Evolutionary conservation across 2,113 vertebrate genomes (phyloP).

Genomic region (Mustelus asterias): DNA sequence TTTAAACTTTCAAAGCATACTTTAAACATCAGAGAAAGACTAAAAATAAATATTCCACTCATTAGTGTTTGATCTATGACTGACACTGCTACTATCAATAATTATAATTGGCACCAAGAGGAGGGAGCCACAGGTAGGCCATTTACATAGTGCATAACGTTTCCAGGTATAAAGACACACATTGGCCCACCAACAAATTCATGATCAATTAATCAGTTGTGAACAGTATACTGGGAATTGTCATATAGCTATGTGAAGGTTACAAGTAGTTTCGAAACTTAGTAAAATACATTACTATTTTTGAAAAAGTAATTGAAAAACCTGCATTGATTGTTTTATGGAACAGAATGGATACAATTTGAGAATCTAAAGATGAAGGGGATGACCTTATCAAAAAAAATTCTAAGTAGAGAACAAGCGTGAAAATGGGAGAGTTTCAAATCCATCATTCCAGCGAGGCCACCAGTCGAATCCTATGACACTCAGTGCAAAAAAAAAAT

Average conservation of each 20-base stretch:
- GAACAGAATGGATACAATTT: background rate
- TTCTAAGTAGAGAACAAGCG: too few relatives aligned
- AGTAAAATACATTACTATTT: background rate
- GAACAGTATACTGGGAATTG: background rate
- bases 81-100: background rate
- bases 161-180: background rate
- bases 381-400: too few relatives aligned
- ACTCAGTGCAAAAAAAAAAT: too few relatives aligned
- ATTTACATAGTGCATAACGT: background rate
- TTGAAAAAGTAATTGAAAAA: background rate
- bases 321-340: background rate
- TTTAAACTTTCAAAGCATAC: background rate
- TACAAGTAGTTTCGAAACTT: background rate
- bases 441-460: too few relatives aligned
- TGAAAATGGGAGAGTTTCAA: too few relatives aligned
- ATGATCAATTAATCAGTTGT: background rate
- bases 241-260: background rate
- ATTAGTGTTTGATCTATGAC: background rate
- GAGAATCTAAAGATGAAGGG: background rate
- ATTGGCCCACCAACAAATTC: background rate
- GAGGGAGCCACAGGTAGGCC: background rate
- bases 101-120: background rate
- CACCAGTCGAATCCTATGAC: too few relatives aligned
- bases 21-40: background rate
- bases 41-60: background rate